Percentiles rank a stretch among this genome's conserved stretches.
phyloP scores from a whole-genome alignment of 2,797 vertebrate genomes.

The Notolepis coatsorum region DNA sequence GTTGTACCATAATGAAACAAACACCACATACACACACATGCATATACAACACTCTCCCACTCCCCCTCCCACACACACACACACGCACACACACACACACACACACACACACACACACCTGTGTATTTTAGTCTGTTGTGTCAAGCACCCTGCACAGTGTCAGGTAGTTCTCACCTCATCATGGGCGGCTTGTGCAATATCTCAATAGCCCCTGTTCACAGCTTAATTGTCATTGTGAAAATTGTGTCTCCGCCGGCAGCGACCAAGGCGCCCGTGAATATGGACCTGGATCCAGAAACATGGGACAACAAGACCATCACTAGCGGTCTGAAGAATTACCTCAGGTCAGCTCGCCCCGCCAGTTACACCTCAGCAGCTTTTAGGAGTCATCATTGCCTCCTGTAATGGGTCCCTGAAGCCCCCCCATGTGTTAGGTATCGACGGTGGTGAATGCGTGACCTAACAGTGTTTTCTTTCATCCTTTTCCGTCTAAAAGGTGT shows the following conservation, averaged over 20 bases:
- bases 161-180: no score
- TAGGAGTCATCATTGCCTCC: constrained; percentile 56
- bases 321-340: constrained; percentile 97
- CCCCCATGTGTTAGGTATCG: constrained; percentile 44
- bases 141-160: no score
- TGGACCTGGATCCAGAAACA: constrained; percentile 92
- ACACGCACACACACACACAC: no score
- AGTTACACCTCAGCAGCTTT: constrained; percentile 42
- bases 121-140: no score
- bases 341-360: constrained; percentile 86
- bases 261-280: constrained; percentile 90
- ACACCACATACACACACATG: no score
- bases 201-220: no score
- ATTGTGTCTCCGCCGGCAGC: constrained; percentile 77
- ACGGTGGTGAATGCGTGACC: no score
- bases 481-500: constrained; percentile 80
- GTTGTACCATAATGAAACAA: no score
- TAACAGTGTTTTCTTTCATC: constrained; percentile 22
- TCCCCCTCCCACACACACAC: no score
- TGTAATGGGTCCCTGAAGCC: constrained; percentile 54
- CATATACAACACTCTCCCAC: no score
- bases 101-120: no score
- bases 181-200: no score
- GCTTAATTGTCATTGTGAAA: neutral
- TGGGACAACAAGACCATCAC: constrained; percentile 99